Evolutionary conservation across 2,797 vertebrate species (phyloP).

Genomic region (Decapterus maruadsi): DNA sequence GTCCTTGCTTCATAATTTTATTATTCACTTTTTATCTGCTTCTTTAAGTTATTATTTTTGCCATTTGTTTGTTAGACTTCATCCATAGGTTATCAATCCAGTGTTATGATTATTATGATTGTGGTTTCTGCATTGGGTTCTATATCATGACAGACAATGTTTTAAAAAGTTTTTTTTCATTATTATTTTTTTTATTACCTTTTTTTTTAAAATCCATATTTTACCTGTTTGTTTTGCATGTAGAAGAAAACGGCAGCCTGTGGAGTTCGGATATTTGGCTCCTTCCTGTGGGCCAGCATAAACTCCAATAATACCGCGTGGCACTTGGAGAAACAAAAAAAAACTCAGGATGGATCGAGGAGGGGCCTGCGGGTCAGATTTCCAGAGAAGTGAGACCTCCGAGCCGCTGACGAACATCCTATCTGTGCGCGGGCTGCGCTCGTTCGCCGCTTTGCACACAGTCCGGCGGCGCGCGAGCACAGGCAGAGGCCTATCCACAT

Average conservation of each 20-base stretch:
- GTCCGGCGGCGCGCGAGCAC: fast-evolving
- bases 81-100: not conserved
- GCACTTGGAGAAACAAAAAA: conserved; percentile 77
- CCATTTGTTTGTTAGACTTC: not conserved
- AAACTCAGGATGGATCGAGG: conserved; percentile 51
- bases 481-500: conserved; percentile 34
- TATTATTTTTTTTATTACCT: too few relatives aligned
- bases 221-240: not conserved
- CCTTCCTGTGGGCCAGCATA: conserved; percentile 45
- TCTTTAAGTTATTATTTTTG: not conserved
- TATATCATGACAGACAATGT: not conserved
- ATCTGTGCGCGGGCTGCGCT: conserved; percentile 44
- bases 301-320: conserved; percentile 83
- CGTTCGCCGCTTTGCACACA: conserved; percentile 28
- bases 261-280: not conserved
- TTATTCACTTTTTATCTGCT: not conserved
- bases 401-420: conserved; percentile 45
- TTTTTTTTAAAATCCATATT: not conserved
- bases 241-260: not conserved
- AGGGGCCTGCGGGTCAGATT: conserved; percentile 70
- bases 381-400: conserved; percentile 65
- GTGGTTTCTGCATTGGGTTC: not conserved
- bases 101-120: not conserved
- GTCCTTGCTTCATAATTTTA: not conserved
- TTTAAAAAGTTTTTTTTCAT: not conserved